Percentiles rank a stretch among this genome's conserved stretches.
These are phyloP conservation scores for Noctilio leporinus DNA, from an alignment of 2,113 vertebrate genomes.

Conservation along the genomic window DNA sequence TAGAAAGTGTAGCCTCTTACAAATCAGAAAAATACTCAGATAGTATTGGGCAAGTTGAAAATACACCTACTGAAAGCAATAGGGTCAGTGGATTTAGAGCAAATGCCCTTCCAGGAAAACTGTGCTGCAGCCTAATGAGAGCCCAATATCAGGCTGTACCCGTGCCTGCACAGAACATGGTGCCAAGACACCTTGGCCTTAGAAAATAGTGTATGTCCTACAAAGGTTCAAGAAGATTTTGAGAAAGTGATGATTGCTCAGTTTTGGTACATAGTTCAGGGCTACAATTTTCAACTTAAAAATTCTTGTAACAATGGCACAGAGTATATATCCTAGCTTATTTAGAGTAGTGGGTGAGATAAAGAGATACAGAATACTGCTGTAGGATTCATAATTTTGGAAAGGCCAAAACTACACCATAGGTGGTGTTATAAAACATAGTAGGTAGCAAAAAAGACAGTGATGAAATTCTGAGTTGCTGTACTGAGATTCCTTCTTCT, in stretches of 20 bases:
- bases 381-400: background rate
- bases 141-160: fast-evolving
- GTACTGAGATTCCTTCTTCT: background rate
- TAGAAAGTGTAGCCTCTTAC: background rate
- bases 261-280: background rate
- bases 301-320: background rate
- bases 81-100: fast-evolving
- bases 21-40: background rate
- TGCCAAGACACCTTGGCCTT: background rate
- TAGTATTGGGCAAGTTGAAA: background rate
- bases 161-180: fast-evolving
- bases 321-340: background rate
- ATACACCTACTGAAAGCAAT: fast-evolving
- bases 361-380: background rate
- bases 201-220: fast-evolving
- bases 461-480: background rate
- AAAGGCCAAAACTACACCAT: background rate
- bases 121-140: fast-evolving
- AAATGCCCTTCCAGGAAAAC: background rate
- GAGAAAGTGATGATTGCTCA: background rate
- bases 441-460: background rate
- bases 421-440: background rate
- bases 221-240: background rate
- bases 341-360: background rate
- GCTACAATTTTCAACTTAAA: background rate